Evolutionary conservation across 2,888 invertebrate genomes (phyloP), one percentile per base, ranked within the genome.

Genomic region (Noctua janthe): DNA sequence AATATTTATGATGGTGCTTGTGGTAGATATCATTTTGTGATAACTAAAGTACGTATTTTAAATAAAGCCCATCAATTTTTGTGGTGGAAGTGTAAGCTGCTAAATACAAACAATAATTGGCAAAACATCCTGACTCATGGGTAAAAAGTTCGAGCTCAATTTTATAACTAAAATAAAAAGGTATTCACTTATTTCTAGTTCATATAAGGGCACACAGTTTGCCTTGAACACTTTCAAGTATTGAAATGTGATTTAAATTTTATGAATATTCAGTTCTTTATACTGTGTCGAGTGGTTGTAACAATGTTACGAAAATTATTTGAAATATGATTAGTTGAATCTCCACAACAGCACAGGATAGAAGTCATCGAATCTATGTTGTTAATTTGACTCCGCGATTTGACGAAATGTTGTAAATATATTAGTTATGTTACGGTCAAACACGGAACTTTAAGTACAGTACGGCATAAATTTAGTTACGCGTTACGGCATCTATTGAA

Each of bases 211-310:
- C 85, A 85, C 56, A 78, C 59, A 77, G 69, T 81, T 83, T 80
- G 90, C 89, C 89, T 88, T 74, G 80, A 87, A 87, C 88, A 87
- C 87, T 91, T 90, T 90, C 88, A 91, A 91, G 93, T 93, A 93
- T 93, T 93, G 93, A 92, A 94, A 94, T 94, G 93, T 94, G 94
- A 95, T 94, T 93, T 92, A 91, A 91, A 93, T 93, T 94, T 91
- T 92, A 93, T 89, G 86, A 91, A 90, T 89, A 87, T 90, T 91
- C 88, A 89, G 90, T 90, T 92, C 86, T 74, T 86, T 88, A 87
- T 89, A 88, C 89, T 91, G 90, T 88, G 87, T 90, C 86, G 89
- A 87, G 86, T 84, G 81, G 87, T 87, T 85, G 87, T 88, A 86
- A 79, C 84, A 87, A 86, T 74, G 86, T 88, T 90, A 84, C 89